Percentiles rank a stretch among this genome's conserved stretches.
Conservation (phyloP, 1,140 invertebrate species). For the Coboldia fuscipes region DNA sequence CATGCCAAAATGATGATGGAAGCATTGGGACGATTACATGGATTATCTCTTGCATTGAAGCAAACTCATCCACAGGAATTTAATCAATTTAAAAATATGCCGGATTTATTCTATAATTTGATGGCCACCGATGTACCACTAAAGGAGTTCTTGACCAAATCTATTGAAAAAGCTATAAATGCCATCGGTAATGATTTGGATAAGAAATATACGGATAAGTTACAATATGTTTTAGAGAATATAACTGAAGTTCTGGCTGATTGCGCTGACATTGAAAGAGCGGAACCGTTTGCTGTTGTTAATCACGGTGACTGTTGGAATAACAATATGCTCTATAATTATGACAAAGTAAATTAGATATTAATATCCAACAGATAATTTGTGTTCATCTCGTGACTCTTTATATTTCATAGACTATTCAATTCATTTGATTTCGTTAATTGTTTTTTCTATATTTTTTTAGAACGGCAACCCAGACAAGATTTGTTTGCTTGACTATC, state of each 20-base stretch:
- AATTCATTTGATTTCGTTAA: constrained; percentile 2
- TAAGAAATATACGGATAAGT: constrained; percentile 3
- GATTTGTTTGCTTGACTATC: constrained; percentile 29
- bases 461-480: constrained; percentile 15
- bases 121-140: constrained; percentile 10
- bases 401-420: constrained; percentile 6
- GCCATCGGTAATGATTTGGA: constrained; percentile 8
- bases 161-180: constrained; percentile 5
- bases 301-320: constrained; percentile 7
- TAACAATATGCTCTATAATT: constrained; percentile 26
- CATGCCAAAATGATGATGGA: constrained; percentile 23
- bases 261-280: background rate
- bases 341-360: constrained; percentile 25
- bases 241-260: background rate
- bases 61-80: constrained; percentile 9
- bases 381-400: too few relatives aligned
- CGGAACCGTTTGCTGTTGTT: constrained; percentile 3
- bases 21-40: constrained; percentile 29
- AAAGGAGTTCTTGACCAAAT: constrained; percentile 5
- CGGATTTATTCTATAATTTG: constrained; percentile 15
- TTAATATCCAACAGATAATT: too few relatives aligned
- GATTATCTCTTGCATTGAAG: constrained; percentile 25
- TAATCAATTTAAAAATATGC: constrained; percentile 9
- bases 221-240: background rate
- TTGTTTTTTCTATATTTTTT: constrained; percentile 3